phyloP scores from a whole-genome alignment of 1,140 invertebrate species.

The Leptinotarsa lineolata region DNA sequence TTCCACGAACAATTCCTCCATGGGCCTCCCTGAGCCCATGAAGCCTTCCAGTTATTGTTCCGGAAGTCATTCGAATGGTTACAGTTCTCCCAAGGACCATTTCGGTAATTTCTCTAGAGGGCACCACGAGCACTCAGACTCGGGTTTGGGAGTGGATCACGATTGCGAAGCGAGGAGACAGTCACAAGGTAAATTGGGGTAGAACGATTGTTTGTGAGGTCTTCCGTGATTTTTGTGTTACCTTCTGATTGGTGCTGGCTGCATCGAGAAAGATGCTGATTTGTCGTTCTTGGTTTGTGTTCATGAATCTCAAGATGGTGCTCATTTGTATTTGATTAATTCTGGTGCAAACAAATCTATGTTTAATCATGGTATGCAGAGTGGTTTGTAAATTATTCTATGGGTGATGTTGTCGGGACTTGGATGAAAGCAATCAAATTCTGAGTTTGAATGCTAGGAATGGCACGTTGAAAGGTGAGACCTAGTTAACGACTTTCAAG shows the following conservation, averaged over 20 bases:
- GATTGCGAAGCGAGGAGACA: slow-evolving; percentile 54
- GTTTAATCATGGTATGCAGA: neutral
- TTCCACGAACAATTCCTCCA: slow-evolving; percentile 27
- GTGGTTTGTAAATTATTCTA: neutral
- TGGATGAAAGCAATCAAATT: too few relatives aligned
- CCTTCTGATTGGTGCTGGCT: slow-evolving; percentile 6
- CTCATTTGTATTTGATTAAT: neutral
- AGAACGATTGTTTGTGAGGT: neutral
- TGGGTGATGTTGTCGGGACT: too few relatives aligned
- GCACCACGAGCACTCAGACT: slow-evolving; percentile 71
- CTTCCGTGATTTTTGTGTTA: slow-evolving; percentile 8
- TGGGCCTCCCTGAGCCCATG: slow-evolving; percentile 38
- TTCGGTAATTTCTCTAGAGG: slow-evolving; percentile 58
- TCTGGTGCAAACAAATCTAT: neutral
- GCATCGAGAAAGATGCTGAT: neutral
- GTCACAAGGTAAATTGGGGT: neutral
- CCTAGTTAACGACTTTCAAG: too few relatives aligned
- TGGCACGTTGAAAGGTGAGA: too few relatives aligned
- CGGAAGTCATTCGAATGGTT: slow-evolving; percentile 29
- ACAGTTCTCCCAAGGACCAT: slow-evolving; percentile 42
- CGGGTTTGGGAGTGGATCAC: slow-evolving; percentile 69
- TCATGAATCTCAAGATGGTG: too few relatives aligned
- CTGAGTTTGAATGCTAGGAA: too few relatives aligned
- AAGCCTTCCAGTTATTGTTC: slow-evolving; percentile 31
- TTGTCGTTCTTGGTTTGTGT: neutral